These are phyloP conservation scores for Sebastes steindachneri DNA, from an alignment of 2,797 vertebrate species.

Conservation along the genomic window DNA sequence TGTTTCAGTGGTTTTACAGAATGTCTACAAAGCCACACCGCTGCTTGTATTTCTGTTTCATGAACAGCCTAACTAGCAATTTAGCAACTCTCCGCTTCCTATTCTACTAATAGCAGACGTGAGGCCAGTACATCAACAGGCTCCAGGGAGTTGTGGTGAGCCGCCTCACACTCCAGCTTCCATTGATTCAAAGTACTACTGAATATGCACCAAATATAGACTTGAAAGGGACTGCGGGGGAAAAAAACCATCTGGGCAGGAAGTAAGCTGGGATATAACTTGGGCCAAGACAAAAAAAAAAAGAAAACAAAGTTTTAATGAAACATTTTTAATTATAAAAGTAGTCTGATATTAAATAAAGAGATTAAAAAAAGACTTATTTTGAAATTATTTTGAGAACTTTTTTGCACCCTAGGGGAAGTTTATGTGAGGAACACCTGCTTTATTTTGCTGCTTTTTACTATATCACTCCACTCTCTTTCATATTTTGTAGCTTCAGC, in stretches of 20 bases:
- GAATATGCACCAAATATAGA: constrained; percentile 28
- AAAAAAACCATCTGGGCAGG: constrained; percentile 6
- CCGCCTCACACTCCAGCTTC: constrained; percentile 12
- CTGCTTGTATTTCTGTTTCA: constrained; percentile 34
- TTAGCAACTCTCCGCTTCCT: constrained; percentile 21
- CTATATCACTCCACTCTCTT: not conserved
- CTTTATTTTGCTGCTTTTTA: not conserved
- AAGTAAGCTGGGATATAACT: constrained; percentile 9
- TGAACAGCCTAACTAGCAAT: constrained; percentile 26
- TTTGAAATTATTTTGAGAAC: not conserved
- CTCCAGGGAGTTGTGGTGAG: constrained; percentile 25
- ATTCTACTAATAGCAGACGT: constrained; percentile 31
- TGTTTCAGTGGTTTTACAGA: constrained; percentile 28
- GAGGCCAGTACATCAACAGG: constrained; percentile 23
- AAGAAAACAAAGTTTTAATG: not conserved
- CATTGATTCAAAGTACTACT: constrained; percentile 28
- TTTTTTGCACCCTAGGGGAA: not conserved
- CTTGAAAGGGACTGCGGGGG: not conserved
- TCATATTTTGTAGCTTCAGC: not conserved
- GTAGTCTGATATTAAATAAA: constrained; percentile 7
- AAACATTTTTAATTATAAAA: constrained; percentile 6
- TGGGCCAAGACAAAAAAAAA: constrained; percentile 2
- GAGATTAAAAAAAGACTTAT: not conserved
- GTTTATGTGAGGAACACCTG: not conserved
- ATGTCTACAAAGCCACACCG: not conserved